Percentiles rank a stretch among this genome's conserved stretches.
Conservation (phyloP, 2,113 vertebrate genomes). For the Cryptotis parvus region DNA sequence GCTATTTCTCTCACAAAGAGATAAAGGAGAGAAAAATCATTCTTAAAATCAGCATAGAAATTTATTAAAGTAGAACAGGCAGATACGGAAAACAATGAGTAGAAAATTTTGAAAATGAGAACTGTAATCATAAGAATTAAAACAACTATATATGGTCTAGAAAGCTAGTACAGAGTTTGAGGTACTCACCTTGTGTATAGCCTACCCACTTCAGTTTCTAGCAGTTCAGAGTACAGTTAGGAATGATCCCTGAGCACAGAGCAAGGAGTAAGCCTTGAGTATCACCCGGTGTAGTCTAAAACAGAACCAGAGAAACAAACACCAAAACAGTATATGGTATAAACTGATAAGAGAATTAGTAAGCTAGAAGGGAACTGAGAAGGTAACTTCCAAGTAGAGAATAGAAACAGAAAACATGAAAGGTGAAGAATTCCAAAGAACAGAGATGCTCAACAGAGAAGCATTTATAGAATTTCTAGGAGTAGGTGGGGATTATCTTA, state of each 20-base stretch:
- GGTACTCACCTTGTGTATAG: too few species aligned
- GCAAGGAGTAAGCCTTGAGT: too few species aligned
- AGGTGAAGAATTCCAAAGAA: neutral
- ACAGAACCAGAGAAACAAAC: too few species aligned
- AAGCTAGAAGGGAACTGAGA: neutral
- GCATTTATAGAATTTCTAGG: constrained; percentile 15
- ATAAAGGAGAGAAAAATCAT: neutral
- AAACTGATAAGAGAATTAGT: neutral
- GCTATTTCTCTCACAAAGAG: too few species aligned
- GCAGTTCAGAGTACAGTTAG: too few species aligned
- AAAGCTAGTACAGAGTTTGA: too few species aligned
- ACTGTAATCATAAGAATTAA: neutral
- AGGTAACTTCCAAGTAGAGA: neutral
- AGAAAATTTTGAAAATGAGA: constrained; percentile 5
- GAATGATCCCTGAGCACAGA: too few species aligned
- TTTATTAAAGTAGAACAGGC: constrained; percentile 21
- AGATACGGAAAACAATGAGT: neutral
- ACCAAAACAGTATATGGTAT: too few species aligned
- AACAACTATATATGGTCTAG: neutral
- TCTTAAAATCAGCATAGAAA: neutral
- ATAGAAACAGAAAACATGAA: neutral
- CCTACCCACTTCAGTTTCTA: too few species aligned
- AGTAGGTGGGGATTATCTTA: neutral
- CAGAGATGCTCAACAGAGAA: neutral
- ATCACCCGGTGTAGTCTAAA: too few species aligned